These are phyloP conservation scores for Nannoperca obscura DNA, from an alignment of 2,797 vertebrate genomes.

Conservation along the genomic window DNA sequence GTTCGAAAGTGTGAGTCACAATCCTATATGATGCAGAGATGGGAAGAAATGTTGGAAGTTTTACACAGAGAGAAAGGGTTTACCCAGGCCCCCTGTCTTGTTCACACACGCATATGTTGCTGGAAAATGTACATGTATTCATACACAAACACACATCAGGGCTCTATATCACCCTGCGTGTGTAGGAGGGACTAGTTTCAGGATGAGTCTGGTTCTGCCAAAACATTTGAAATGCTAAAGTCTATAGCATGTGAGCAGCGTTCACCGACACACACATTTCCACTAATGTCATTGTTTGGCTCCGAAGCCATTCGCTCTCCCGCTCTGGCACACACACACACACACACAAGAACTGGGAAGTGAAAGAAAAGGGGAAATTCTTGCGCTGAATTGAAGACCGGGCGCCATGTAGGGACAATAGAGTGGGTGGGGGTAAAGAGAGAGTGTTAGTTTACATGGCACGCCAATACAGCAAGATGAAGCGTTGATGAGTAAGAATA, in stretches of 20 bases:
- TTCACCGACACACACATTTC: neutral
- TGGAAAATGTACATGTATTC: neutral
- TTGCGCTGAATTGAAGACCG: slow-evolving; percentile 64
- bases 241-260: neutral
- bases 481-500: neutral
- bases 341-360: slow-evolving; percentile 28
- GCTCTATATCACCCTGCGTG: neutral
- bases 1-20: slow-evolving; percentile 56
- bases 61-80: slow-evolving; percentile 10
- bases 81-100: neutral
- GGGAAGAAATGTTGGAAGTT: neutral
- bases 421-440: slow-evolving; percentile 45
- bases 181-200: slow-evolving; percentile 30
- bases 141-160: neutral
- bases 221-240: slow-evolving; percentile 1
- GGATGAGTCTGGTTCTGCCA: neutral
- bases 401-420: slow-evolving; percentile 52
- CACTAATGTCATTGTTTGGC: slow-evolving; percentile 3
- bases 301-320: neutral
- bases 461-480: slow-evolving; percentile 12
- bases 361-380: slow-evolving; percentile 74
- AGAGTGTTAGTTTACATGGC: slow-evolving; percentile 37
- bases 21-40: neutral
- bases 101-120: neutral
- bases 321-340: slow-evolving; percentile 1